Evolutionary conservation across 2,888 invertebrate species (phyloP).

Genomic region (Amphipoea lucens): DNA sequence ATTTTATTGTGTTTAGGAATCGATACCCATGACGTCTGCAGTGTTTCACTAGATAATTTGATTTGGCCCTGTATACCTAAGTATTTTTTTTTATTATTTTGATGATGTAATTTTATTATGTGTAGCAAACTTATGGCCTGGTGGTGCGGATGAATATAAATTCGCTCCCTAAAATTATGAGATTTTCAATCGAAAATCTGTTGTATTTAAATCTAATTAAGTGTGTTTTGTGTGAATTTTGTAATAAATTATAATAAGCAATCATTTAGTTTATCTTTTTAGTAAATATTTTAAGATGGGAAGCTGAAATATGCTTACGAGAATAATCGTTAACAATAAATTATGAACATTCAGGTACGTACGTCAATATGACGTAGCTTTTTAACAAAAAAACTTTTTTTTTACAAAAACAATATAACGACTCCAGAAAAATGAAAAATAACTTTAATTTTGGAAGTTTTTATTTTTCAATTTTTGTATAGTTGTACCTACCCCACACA

Average conservation of each 20-base stretch:
- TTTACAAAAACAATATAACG: too few species aligned
- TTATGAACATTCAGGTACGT: not conserved
- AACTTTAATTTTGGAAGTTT: too few species aligned
- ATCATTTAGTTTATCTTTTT: not conserved
- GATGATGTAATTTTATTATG: not conserved
- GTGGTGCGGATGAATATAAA: not conserved
- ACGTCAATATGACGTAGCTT: not conserved
- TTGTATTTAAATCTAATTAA: not conserved
- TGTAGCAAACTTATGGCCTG: not conserved
- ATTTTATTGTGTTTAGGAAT: too few species aligned
- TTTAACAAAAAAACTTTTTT: not conserved
- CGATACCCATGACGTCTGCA: too few species aligned
- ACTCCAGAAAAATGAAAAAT: too few species aligned
- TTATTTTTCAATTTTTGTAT: too few species aligned
- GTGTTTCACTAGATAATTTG: too few species aligned
- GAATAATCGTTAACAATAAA: not conserved
- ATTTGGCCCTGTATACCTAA: too few species aligned
- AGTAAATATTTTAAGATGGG: not conserved
- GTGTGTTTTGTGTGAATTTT: slow-evolving; percentile 14
- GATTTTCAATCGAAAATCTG: not conserved
- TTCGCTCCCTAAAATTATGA: not conserved
- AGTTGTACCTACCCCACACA: too few species aligned
- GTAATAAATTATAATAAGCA: not conserved
- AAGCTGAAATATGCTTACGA: not conserved
- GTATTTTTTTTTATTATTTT: too few species aligned